A percentile compares a stretch with the other conserved stretches of the same genome.
Evolutionary conservation across 2,797 vertebrate species (phyloP).

Genomic region (Eospalax fontanierii): DNA sequence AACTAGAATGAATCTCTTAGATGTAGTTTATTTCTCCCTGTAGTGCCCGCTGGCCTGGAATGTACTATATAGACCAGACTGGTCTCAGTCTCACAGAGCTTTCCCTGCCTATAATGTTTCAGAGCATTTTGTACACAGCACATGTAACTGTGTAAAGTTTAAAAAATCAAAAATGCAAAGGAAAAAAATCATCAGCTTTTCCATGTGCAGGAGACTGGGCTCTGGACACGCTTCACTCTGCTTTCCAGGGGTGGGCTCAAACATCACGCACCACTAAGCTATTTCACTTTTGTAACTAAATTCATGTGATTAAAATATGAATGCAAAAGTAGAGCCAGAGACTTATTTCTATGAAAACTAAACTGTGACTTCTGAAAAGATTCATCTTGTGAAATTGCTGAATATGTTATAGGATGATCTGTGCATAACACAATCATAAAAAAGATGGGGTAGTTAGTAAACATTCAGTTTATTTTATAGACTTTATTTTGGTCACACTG

Average conservation of each 20-base stretch:
- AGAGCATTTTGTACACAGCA: neutral
- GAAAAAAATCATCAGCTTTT: neutral
- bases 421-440: neutral
- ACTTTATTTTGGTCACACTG: neutral
- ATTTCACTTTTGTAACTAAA: no score
- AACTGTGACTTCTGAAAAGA: no score
- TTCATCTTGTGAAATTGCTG: no score
- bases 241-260: neutral
- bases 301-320: neutral
- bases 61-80: no score
- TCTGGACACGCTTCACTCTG: neutral
- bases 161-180: neutral
- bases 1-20: no score
- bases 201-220: no score
- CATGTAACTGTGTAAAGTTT: neutral
- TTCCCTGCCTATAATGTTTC: no score
- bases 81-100: no score
- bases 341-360: neutral
- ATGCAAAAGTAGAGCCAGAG: neutral
- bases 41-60: no score
- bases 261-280: accelerated
- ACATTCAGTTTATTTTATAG: neutral
- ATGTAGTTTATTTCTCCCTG: no score
- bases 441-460: neutral
- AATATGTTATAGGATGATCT: neutral